Conservation (phyloP, 2,888 invertebrate genomes). For the Tipula unca region DNA sequence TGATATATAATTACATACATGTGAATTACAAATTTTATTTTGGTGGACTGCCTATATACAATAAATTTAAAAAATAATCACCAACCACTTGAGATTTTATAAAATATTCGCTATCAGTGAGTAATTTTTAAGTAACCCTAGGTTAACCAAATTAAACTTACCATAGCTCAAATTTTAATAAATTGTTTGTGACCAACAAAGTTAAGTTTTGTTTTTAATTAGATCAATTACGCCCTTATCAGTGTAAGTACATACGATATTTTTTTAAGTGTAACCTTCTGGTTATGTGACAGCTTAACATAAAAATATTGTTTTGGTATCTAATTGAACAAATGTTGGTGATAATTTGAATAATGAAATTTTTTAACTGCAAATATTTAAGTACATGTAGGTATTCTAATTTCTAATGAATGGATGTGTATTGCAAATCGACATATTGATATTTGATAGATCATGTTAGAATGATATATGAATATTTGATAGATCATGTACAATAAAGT, state of each 20-base stretch:
- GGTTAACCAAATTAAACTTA: background rate
- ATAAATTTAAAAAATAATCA: background rate
- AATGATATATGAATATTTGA: too few relatives aligned
- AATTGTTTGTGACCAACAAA: background rate
- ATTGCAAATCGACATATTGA: too few relatives aligned
- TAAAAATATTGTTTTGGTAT: too few relatives aligned
- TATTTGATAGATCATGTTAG: too few relatives aligned
- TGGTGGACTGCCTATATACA: background rate
- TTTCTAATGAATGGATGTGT: too few relatives aligned
- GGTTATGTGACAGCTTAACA: too few relatives aligned
- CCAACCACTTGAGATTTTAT: background rate
- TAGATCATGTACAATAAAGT: too few relatives aligned
- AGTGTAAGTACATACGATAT: background rate
- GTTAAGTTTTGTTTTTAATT: background rate
- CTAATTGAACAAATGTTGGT: too few relatives aligned
- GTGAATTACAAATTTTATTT: too few relatives aligned
- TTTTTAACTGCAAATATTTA: too few relatives aligned
- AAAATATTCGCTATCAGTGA: background rate
- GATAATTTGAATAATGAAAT: too few relatives aligned
- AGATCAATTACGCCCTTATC: background rate
- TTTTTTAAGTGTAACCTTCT: background rate
- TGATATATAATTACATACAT: background rate
- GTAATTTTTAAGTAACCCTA: background rate
- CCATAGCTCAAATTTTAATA: background rate
- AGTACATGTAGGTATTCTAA: too few relatives aligned